phyloP scores from a whole-genome alignment of 2,888 invertebrate species.

The Silvanus unidentatus region DNA sequence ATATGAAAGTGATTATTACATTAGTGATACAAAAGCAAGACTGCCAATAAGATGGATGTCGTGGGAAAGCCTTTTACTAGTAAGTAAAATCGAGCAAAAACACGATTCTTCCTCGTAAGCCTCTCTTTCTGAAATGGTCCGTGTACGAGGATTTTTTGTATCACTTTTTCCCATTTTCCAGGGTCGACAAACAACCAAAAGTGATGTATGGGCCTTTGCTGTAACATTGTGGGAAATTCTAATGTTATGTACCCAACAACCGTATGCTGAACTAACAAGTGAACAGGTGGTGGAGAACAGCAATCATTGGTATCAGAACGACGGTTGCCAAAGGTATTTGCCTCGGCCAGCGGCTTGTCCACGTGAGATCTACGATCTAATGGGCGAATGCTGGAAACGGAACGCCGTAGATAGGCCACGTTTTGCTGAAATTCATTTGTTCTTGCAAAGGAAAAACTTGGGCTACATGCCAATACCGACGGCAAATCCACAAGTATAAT shows the following conservation, averaged over 20 bases:
- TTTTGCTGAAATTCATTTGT: constrained; percentile 83
- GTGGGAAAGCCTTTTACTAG: constrained; percentile 80
- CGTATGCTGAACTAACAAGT: constrained; percentile 74
- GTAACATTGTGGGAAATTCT: constrained; percentile 87
- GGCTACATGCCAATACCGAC: constrained; percentile 54
- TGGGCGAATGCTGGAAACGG: constrained; percentile 88
- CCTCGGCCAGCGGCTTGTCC: constrained; percentile 71
- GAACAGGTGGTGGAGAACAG: constrained; percentile 68
- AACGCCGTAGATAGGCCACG: constrained; percentile 74
- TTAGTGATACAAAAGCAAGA: constrained; percentile 73
- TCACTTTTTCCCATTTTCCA: constrained; percentile 43
- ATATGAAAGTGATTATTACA: constrained; percentile 76
- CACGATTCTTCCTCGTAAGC: too few species aligned
- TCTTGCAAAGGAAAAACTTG: constrained; percentile 66
- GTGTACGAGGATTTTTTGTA: too few species aligned
- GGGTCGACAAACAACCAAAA: constrained; percentile 82
- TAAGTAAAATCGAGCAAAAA: constrained; percentile 41
- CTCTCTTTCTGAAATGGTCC: too few species aligned
- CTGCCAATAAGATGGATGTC: constrained; percentile 91
- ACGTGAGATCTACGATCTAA: constrained; percentile 82
- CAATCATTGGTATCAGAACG: constrained; percentile 49
- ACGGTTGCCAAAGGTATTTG: constrained; percentile 52
- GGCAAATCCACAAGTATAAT: constrained; percentile 21
- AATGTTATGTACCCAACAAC: constrained; percentile 71
- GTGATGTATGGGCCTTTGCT: constrained; percentile 89